Conservation (phyloP, 1,140 invertebrate species). For the Euura saliciscinereae region DNA sequence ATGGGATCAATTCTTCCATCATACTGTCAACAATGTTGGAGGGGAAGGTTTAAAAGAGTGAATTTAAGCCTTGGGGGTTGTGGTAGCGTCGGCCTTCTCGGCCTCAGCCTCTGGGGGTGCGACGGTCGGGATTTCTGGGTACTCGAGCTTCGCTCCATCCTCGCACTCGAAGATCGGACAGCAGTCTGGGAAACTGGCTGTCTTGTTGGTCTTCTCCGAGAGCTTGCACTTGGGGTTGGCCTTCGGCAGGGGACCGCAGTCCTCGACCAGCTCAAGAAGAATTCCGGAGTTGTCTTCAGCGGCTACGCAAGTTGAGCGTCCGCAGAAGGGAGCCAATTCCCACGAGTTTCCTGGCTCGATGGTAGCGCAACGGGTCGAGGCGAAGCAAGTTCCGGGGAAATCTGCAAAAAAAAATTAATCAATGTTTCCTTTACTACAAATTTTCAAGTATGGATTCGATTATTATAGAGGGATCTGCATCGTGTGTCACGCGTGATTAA, state of each 20-base stretch:
- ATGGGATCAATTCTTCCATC: not conserved
- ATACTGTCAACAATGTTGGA: not conserved
- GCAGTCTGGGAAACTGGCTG: slow-evolving; percentile 82
- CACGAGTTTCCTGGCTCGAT: slow-evolving; percentile 82
- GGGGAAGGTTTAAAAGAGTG: not conserved
- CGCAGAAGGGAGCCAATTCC: slow-evolving; percentile 87
- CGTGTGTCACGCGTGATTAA: not conserved
- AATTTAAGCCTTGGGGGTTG: slow-evolving; percentile 31
- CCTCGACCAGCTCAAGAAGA: slow-evolving; percentile 83
- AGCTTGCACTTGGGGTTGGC: slow-evolving; percentile 88
- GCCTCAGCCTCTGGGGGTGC: slow-evolving; percentile 59
- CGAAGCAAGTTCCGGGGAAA: slow-evolving; percentile 89
- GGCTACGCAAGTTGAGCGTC: slow-evolving; percentile 82
- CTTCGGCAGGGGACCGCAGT: slow-evolving; percentile 84
- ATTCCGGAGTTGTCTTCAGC: slow-evolving; percentile 73
- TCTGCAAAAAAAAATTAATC: slow-evolving; percentile 63
- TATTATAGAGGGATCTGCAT: not conserved
- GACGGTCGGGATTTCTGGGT: slow-evolving; percentile 77
- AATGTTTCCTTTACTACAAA: not conserved
- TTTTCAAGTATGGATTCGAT: slow-evolving; percentile 1
- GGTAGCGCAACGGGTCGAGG: slow-evolving; percentile 85
- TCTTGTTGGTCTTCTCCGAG: slow-evolving; percentile 85
- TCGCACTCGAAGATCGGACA: slow-evolving; percentile 87
- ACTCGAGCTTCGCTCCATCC: slow-evolving; percentile 81
- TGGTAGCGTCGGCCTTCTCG: slow-evolving; percentile 45